These are phyloP conservation scores for Boulengeromyrus knoepffleri DNA, from an alignment of 2,113 vertebrate species.

Conservation along the genomic window DNA sequence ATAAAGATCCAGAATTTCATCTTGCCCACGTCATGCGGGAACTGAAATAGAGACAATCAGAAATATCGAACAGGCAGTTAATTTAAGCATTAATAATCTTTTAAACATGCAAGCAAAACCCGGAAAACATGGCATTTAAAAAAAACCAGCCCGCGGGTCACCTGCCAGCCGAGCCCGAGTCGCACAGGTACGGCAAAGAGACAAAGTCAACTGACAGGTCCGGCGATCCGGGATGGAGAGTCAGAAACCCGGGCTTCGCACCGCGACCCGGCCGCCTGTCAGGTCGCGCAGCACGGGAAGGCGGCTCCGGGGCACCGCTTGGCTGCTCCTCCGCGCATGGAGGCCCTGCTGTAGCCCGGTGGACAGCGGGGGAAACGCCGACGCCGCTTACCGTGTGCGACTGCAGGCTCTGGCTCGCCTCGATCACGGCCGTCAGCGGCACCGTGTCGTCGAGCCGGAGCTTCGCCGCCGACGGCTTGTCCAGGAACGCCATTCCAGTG, in stretches of 20 bases:
- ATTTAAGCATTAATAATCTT: neutral
- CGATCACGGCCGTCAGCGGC: slow-evolving; percentile 77
- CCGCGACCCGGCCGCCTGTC: neutral
- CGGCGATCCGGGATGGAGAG: neutral
- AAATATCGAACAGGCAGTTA: neutral
- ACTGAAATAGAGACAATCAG: neutral
- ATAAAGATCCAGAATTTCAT: neutral
- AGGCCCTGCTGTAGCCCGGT: neutral
- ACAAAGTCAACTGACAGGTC: neutral
- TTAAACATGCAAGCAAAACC: neutral
- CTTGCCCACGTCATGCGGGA: neutral
- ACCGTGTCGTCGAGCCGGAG: slow-evolving; percentile 83
- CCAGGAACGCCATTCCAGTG: slow-evolving; percentile 76
- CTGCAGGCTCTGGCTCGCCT: slow-evolving; percentile 85
- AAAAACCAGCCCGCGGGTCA: neutral
- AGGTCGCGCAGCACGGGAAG: neutral
- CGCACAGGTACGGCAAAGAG: neutral
- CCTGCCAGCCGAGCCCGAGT: neutral
- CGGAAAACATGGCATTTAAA: neutral
- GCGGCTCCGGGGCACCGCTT: neutral
- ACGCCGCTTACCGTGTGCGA: slow-evolving; percentile 79
- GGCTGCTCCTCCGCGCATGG: neutral
- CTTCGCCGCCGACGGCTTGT: slow-evolving; percentile 70
- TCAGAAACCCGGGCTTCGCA: neutral
- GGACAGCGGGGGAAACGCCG: neutral